These are phyloP conservation scores for Mongoloraphidia duomilia DNA, from an alignment of 2,888 invertebrate genomes.

Conservation along the genomic window DNA sequence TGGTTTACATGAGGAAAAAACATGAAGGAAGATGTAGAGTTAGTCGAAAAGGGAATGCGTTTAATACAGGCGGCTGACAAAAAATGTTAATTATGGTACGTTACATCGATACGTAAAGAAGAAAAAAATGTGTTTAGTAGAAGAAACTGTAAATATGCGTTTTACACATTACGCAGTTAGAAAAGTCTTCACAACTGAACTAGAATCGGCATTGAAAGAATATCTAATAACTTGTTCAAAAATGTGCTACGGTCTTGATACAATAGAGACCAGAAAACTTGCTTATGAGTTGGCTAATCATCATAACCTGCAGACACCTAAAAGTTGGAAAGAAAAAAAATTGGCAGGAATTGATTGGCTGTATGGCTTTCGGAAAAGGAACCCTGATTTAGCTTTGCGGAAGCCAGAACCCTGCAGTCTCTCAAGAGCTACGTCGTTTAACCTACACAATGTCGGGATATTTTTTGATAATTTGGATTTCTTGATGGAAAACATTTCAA, in stretches of 20 bases:
- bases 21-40: no score
- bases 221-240: background rate
- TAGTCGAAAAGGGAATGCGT: no score
- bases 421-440: slow-evolving; percentile 6
- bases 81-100: background rate
- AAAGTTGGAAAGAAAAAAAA: background rate
- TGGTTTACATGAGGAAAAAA: no score
- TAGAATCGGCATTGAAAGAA: background rate
- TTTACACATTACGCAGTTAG: background rate
- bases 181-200: background rate
- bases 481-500: slow-evolving; percentile 9
- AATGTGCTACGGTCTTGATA: background rate
- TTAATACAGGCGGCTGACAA: no score
- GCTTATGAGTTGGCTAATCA: background rate
- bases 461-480: background rate
- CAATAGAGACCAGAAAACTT: background rate
- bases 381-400: slow-evolving; percentile 11
- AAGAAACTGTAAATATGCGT: background rate
- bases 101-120: background rate
- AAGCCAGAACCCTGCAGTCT: slow-evolving; percentile 17
- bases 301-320: background rate
- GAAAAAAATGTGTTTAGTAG: background rate
- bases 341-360: background rate
- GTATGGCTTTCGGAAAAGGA: background rate
- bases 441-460: background rate